Evolutionary conservation across 2,113 vertebrate genomes (phyloP).

Genomic region (Sphaerodactylus townsendi): DNA sequence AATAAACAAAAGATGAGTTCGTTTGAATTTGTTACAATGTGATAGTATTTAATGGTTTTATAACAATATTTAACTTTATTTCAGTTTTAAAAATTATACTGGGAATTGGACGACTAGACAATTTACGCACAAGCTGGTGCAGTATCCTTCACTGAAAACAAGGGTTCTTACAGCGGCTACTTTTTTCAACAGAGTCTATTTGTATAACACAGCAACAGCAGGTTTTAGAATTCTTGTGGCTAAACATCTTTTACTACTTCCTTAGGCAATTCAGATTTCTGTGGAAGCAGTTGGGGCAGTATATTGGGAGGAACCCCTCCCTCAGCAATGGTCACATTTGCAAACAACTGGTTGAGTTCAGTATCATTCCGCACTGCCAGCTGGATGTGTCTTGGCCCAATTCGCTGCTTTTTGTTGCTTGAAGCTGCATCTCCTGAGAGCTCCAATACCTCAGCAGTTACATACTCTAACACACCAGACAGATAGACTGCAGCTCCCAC

Average conservation of each 20-base stretch:
- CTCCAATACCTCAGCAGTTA: conserved; percentile 79
- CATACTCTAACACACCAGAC: conserved; percentile 76
- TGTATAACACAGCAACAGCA: accelerated
- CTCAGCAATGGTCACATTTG: conserved; percentile 71
- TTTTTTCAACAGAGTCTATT: not conserved
- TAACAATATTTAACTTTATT: conserved; percentile 10
- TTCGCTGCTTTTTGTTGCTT: conserved; percentile 74
- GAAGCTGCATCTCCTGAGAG: conserved; percentile 74
- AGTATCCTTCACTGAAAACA: not conserved
- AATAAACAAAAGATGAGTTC: not conserved
- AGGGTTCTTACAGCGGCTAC: not conserved
- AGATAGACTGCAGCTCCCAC: conserved; percentile 72
- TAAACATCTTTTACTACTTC: not conserved
- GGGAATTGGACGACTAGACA: not conserved
- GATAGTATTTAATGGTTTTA: too few species aligned
- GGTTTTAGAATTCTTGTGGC: conserved; percentile 30
- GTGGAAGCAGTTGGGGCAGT: conserved; percentile 72
- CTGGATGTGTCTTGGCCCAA: conserved; percentile 76
- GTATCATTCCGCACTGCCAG: conserved; percentile 80
- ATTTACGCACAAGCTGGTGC: not conserved
- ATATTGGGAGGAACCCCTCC: conserved; percentile 78
- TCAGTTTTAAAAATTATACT: not conserved
- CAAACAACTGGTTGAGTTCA: conserved; percentile 75
- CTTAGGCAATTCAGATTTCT: conserved; percentile 43
- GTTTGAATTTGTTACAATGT: not conserved